Percentiles rank a stretch among this genome's conserved stretches.
Conservation (phyloP, 1,140 invertebrate species). For the Drosophila lacertosa region DNA sequence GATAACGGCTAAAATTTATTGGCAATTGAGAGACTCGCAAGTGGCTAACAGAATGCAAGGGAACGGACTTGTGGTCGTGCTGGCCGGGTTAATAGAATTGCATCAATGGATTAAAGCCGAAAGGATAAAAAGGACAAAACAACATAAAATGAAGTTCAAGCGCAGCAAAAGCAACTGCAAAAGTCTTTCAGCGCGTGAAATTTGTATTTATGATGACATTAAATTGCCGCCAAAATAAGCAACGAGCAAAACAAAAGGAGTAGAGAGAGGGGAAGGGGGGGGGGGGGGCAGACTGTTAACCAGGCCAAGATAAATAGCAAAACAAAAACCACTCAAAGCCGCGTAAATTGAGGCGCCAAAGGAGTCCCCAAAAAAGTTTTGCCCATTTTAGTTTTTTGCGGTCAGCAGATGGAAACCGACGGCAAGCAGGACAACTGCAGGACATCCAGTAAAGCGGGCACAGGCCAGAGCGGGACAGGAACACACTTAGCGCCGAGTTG, state of each 20-base stretch:
- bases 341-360: conserved; percentile 64
- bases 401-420: conserved; percentile 20
- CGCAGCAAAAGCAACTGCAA: conserved; percentile 38
- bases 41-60: conserved; percentile 20
- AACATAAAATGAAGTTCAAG: conserved; percentile 63
- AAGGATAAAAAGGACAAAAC: too few relatives aligned
- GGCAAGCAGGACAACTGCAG: neutral
- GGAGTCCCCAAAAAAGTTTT: conserved; percentile 15
- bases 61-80: neutral
- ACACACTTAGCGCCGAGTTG: conserved; percentile 61
- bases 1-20: conserved; percentile 75
- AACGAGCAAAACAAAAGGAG: conserved; percentile 10
- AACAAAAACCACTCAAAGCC: conserved; percentile 79
- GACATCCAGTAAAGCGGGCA: neutral
- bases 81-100: conserved; percentile 64
- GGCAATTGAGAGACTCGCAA: conserved; percentile 60
- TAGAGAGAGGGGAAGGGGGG: conserved; percentile 10
- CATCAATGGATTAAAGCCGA: conserved; percentile 51
- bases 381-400: conserved; percentile 42
- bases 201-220: conserved; percentile 81
- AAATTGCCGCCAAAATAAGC: conserved; percentile 64
- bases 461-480: neutral
- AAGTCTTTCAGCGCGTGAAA: conserved; percentile 65
- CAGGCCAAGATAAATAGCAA: conserved; percentile 73
- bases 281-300: conserved; percentile 49